Conservation (phyloP, 2,797 vertebrate genomes). For the Chiroxiphia lanceolata region DNA sequence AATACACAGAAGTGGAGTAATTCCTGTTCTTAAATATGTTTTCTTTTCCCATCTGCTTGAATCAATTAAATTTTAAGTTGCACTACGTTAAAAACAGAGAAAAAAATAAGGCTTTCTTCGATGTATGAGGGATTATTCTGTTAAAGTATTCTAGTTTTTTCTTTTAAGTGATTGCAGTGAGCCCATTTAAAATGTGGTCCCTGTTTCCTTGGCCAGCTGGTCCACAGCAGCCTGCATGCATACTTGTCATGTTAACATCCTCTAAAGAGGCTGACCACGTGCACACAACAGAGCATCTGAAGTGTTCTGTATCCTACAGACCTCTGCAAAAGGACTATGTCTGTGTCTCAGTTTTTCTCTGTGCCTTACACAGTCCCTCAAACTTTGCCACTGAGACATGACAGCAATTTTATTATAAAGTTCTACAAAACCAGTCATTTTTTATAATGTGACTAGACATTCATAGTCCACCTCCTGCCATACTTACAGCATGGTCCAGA, state of each 20-base stretch:
- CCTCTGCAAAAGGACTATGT: not conserved
- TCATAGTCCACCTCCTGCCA: not conserved
- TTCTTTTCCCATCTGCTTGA: not conserved
- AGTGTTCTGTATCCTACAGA: not conserved
- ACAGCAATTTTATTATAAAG: not conserved
- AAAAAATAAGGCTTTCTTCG: not conserved
- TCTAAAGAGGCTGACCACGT: not conserved
- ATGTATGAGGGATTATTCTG: not conserved
- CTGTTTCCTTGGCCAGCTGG: not conserved
- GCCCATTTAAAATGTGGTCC: not conserved
- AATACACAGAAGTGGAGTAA: not conserved
- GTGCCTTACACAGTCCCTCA: not conserved
- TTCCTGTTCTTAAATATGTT: not conserved
- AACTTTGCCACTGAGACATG: not conserved
- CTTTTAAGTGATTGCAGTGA: not conserved
- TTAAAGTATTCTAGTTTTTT: not conserved
- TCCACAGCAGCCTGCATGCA: not conserved
- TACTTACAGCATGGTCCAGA: too few species aligned
- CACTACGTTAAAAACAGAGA: not conserved
- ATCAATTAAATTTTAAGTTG: not conserved
- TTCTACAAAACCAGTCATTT: not conserved
- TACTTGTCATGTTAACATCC: rapidly evolving
- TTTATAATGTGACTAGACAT: not conserved
- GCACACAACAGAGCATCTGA: not conserved
- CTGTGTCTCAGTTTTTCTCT: not conserved